phyloP scores from a whole-genome alignment of 2,797 vertebrate genomes.

The Rhadinocentrus ornatus region DNA sequence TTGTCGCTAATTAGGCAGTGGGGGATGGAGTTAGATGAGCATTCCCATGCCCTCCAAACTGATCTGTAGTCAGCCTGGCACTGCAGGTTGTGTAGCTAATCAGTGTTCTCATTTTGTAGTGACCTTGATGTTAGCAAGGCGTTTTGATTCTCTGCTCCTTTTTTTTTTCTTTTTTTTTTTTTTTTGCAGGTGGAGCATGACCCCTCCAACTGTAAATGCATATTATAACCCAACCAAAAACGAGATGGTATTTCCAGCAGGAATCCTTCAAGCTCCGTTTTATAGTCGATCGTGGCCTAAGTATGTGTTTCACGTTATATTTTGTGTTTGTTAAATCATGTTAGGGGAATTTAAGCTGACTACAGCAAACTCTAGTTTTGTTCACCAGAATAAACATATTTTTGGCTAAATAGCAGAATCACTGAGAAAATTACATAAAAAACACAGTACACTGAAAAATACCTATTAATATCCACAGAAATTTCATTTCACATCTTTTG shows the following conservation, averaged over 20 bases:
- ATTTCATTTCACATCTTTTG: no score
- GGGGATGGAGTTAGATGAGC: conserved; percentile 1
- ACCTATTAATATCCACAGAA: no score
- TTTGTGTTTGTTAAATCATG: background rate
- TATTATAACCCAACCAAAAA: conserved; percentile 99
- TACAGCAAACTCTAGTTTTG: background rate
- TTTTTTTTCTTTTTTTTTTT: conserved; percentile 16
- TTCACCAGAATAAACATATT: background rate
- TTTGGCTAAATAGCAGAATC: no score
- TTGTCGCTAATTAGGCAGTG: conserved; percentile 52
- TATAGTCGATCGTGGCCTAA: conserved; percentile 91
- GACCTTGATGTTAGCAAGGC: conserved; percentile 25
- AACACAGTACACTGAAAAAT: no score
- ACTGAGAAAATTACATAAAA: no score
- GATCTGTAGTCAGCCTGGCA: conserved; percentile 37
- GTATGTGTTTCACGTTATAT: conserved; percentile 73
- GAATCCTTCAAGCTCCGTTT: conserved; percentile 96
- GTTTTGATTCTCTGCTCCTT: conserved; percentile 6
- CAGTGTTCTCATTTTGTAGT: conserved; percentile 10
- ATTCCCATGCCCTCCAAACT: conserved; percentile 43
- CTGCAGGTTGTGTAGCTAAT: conserved; percentile 4
- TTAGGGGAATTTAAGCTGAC: background rate
- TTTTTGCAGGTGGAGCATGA: conserved; percentile 96
- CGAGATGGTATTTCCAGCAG: conserved; percentile 95
- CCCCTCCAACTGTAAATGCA: conserved; percentile 94